These are phyloP conservation scores for Setipinna tenuifilis DNA, from an alignment of 2,797 vertebrate genomes.

Conservation along the genomic window DNA sequence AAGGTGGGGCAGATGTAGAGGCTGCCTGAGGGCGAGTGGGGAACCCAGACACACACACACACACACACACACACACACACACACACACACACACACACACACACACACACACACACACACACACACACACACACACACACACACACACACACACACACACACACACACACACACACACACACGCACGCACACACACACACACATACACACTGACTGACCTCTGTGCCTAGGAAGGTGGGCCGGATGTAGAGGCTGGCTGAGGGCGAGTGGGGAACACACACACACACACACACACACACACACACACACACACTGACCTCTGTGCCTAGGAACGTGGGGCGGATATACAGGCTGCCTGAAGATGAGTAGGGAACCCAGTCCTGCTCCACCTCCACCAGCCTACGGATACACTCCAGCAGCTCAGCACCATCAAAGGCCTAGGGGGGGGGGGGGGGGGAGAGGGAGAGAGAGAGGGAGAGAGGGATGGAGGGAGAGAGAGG, in stretches of 20 bases:
- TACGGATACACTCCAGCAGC: constrained; percentile 84
- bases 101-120: background rate
- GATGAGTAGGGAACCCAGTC: constrained; percentile 71
- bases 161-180: background rate
- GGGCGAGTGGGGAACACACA: background rate
- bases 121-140: no score
- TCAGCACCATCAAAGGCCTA: constrained; percentile 85
- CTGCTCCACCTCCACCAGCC: constrained; percentile 83
- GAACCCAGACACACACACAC: background rate
- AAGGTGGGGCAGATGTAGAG: background rate
- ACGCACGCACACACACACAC: constrained; percentile 13
- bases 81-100: background rate
- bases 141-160: background rate
- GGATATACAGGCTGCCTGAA: no score
- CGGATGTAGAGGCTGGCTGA: no score
- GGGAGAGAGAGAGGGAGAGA: background rate
- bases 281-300: constrained; percentile 14
- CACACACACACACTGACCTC: constrained; percentile 6
- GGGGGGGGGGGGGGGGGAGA: constrained; percentile 26
- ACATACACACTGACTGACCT: constrained; percentile 10
- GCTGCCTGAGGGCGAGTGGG: no score
- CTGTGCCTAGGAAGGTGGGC: background rate
- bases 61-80: background rate
- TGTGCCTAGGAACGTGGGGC: background rate
- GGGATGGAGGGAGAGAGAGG: background rate